phyloP scores from a whole-genome alignment of 2,888 invertebrate species.

The Margaritifera margaritifera region DNA sequence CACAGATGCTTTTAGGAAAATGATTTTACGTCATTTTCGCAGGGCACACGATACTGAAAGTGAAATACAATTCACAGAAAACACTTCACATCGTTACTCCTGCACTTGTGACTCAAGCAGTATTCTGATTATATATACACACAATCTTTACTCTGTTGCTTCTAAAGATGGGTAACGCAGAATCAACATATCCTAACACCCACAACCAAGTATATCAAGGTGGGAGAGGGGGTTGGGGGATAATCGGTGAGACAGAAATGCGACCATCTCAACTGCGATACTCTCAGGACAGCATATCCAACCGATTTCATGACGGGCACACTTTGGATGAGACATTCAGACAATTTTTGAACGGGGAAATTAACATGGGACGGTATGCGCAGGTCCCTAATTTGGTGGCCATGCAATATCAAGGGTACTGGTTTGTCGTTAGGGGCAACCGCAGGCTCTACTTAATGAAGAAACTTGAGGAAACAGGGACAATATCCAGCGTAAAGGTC shows the following conservation, averaged over 20 bases:
- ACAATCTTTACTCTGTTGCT: no score
- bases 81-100: no score
- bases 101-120: no score
- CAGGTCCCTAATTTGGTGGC: constrained; percentile 12
- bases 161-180: no score
- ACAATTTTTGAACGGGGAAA: constrained; percentile 2
- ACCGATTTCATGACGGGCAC: constrained; percentile 12
- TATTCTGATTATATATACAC: no score
- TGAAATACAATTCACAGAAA: no score
- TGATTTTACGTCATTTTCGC: no score
- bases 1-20: no score
- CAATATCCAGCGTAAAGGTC: constrained; percentile 7
- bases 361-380: not conserved
- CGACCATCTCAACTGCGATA: constrained; percentile 14
- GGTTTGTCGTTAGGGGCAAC: constrained; percentile 24
- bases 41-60: no score
- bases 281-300: constrained; percentile 15
- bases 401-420: constrained; percentile 8
- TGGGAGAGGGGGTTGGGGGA: no score
- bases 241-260: not conserved
- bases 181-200: no score
- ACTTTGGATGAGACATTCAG: constrained; percentile 13
- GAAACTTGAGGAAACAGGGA: constrained; percentile 8
- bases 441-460: constrained; percentile 15
- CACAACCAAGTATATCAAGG: no score